Evolutionary conservation across 2,113 vertebrate genomes (phyloP).

Genomic region (Galeopterus variegatus): DNA sequence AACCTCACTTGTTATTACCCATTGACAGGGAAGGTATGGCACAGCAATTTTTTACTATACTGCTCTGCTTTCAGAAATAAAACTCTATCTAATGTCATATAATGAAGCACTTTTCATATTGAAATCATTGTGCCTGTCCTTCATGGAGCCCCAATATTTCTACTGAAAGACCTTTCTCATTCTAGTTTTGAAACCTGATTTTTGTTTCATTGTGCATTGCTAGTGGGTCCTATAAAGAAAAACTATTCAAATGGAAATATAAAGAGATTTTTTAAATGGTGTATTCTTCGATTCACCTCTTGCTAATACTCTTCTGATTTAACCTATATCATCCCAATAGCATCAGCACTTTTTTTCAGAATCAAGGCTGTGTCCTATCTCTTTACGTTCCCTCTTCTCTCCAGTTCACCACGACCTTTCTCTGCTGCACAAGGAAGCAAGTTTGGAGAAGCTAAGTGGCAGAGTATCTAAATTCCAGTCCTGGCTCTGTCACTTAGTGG

Average conservation of each 20-base stretch:
- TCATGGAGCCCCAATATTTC: not conserved
- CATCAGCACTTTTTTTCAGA: too few relatives aligned
- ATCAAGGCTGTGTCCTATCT: too few relatives aligned
- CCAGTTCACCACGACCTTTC: too few relatives aligned
- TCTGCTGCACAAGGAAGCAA: too few relatives aligned
- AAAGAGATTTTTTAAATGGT: not conserved
- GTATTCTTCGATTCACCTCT: too few relatives aligned
- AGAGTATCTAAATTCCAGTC: too few relatives aligned
- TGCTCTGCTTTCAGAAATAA: conserved; percentile 58
- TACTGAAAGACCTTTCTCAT: conserved; percentile 26
- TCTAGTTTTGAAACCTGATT: not conserved
- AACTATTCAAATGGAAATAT: not conserved
- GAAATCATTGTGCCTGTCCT: not conserved
- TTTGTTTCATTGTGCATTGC: conserved; percentile 10
- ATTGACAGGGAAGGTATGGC: not conserved
- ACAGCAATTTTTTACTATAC: not conserved
- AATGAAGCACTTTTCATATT: not conserved
- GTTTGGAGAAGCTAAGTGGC: too few relatives aligned
- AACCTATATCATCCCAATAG: too few relatives aligned
- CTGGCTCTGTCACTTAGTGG: too few relatives aligned
- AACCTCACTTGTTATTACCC: not conserved
- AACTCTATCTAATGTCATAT: not conserved
- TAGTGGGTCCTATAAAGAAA: not conserved
- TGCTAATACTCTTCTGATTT: too few relatives aligned
- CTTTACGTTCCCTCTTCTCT: too few relatives aligned